A percentile compares a stretch with the other conserved stretches of the same genome.
phyloP scores from a whole-genome alignment of 2,113 vertebrate genomes.

The Murina feae region DNA sequence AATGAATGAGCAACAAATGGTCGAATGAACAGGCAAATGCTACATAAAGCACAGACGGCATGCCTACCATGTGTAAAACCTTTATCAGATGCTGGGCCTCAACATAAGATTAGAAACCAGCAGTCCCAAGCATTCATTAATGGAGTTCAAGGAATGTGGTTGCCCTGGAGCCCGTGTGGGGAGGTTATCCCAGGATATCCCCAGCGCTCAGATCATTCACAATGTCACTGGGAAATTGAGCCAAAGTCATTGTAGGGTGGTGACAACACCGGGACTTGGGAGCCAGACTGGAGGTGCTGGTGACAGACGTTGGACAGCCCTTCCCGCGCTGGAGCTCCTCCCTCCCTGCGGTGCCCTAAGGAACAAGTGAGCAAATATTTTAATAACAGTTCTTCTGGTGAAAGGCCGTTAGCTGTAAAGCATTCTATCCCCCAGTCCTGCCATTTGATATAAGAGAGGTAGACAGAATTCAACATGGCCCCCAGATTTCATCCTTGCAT shows the following conservation, averaged over 20 bases:
- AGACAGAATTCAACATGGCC: background rate
- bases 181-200: background rate
- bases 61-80: background rate
- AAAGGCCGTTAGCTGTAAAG: background rate
- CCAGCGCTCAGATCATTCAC: background rate
- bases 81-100: background rate
- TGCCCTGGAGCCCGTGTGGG: background rate
- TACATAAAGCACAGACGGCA: background rate
- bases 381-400: background rate
- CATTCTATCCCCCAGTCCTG: background rate
- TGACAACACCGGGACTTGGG: background rate
- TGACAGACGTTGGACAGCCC: too few relatives aligned
- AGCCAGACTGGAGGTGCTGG: background rate
- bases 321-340: background rate
- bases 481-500: background rate
- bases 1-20: background rate
- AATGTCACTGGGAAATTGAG: background rate
- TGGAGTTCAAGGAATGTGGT: background rate
- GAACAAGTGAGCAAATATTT: background rate
- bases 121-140: background rate
- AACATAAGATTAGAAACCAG: background rate
- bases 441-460: background rate
- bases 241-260: background rate
- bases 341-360: background rate
- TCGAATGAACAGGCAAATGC: background rate